Percentiles rank a stretch among this genome's conserved stretches.
phyloP scores from a whole-genome alignment of 2,888 invertebrate genomes.

The Leptinotarsa juncta region DNA sequence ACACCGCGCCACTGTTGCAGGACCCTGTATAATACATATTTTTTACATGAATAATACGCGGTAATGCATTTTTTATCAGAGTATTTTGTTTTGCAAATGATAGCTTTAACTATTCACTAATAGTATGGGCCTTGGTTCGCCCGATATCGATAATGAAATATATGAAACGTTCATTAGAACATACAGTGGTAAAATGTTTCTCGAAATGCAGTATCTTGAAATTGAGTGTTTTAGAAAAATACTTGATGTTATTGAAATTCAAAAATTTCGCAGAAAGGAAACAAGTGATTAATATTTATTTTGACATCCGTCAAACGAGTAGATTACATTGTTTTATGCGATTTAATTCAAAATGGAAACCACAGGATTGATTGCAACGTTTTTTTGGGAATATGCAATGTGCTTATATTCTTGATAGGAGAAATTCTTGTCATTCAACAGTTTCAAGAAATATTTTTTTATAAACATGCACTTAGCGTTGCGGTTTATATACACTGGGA shows the following conservation, averaged over 20 bases:
- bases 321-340: no score
- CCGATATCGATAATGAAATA: background rate
- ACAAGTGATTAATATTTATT: no score
- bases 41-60: background rate
- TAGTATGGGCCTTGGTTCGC: background rate
- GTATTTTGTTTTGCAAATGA: constrained; percentile 6
- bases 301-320: no score
- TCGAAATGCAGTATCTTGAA: background rate
- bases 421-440: background rate
- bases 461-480: background rate
- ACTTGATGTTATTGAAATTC: no score
- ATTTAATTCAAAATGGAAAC: no score
- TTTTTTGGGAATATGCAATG: no score
- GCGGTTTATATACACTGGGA: background rate
- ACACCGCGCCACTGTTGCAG: no score
- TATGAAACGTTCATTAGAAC: background rate
- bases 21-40: background rate
- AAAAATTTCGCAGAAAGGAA: no score
- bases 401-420: background rate
- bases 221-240: no score
- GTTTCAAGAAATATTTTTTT: background rate
- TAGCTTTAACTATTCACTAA: background rate
- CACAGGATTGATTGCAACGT: no score
- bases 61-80: background rate
- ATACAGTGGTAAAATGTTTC: background rate